A percentile compares a stretch with the other conserved stretches of the same genome.
phyloP scores from a whole-genome alignment of 2,888 invertebrate genomes.

The Dromius quadrimaculatus region DNA sequence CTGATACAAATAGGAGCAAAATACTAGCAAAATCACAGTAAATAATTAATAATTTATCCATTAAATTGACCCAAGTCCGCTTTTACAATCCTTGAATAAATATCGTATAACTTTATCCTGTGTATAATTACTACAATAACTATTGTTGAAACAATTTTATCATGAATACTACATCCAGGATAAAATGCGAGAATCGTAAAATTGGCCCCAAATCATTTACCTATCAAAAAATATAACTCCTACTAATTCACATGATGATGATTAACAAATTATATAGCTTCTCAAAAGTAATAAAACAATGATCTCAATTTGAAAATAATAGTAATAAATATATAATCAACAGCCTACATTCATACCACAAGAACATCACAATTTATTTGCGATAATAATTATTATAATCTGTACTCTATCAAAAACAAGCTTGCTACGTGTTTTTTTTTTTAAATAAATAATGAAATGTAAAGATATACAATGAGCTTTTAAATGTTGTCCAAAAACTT shows the following conservation, averaged over 20 bases:
- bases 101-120: no score
- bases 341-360: conserved; percentile 25
- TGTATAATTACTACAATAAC: no score
- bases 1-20: conserved; percentile 36
- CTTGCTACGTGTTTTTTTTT: conserved; percentile 12
- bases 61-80: no score
- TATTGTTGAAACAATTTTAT: no score
- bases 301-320: conserved; percentile 15
- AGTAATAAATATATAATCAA: conserved; percentile 34
- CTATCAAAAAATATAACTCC: conserved; percentile 6
- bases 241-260: conserved; percentile 4
- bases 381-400: conserved; percentile 18
- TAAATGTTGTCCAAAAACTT: conserved; percentile 31
- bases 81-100: no score
- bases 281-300: neutral
- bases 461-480: conserved; percentile 9
- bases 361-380: conserved; percentile 35
- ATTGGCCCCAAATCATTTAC: no score
- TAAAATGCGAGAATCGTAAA: no score
- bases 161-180: no score
- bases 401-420: conserved; percentile 15
- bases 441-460: conserved; percentile 29
- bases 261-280: conserved; percentile 5
- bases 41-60: conserved; percentile 22
- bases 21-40: conserved; percentile 39